Percentiles rank a stretch among this genome's conserved stretches.
These are phyloP conservation scores for Aricia artaxerxes DNA, from an alignment of 2,888 invertebrate species.

Conservation along the genomic window DNA sequence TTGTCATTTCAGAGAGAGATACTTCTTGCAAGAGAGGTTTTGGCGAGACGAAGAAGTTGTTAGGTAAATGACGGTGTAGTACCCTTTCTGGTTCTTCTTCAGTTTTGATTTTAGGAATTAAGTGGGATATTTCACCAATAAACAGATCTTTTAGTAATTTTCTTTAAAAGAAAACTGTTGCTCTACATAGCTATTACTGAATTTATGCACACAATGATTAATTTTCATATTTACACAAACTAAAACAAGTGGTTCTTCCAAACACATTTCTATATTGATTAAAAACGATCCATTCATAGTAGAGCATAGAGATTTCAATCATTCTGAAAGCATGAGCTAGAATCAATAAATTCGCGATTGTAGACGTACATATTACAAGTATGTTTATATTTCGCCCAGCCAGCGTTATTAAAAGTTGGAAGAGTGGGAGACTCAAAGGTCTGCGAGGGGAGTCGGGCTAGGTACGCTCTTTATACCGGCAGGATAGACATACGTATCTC, in stretches of 20 bases:
- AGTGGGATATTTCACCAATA: background rate
- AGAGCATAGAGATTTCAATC: slow-evolving; percentile 2
- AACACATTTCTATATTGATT: background rate
- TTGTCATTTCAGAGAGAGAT: background rate
- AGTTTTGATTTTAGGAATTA: background rate
- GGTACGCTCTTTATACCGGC: slow-evolving; percentile 27
- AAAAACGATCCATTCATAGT: background rate
- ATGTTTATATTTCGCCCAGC: slow-evolving; percentile 22
- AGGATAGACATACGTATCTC: slow-evolving; percentile 10
- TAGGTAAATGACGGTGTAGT: background rate
- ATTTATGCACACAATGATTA: background rate
- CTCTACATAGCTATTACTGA: background rate
- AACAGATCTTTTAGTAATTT: background rate
- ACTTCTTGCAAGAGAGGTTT: background rate
- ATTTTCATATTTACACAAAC: background rate
- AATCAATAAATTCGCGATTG: slow-evolving; percentile 28
- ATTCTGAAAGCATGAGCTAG: slow-evolving; percentile 5
- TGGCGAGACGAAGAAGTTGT: background rate
- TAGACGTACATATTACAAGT: slow-evolving; percentile 6
- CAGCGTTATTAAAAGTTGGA: slow-evolving; percentile 46
- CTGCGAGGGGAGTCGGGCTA: slow-evolving; percentile 31
- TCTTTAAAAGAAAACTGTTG: background rate
- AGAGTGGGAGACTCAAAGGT: slow-evolving; percentile 40
- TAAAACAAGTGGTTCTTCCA: background rate
- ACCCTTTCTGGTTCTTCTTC: background rate